These are phyloP conservation scores for Hydrolagus colliei DNA, from an alignment of 2,797 vertebrate species.

Conservation along the genomic window DNA sequence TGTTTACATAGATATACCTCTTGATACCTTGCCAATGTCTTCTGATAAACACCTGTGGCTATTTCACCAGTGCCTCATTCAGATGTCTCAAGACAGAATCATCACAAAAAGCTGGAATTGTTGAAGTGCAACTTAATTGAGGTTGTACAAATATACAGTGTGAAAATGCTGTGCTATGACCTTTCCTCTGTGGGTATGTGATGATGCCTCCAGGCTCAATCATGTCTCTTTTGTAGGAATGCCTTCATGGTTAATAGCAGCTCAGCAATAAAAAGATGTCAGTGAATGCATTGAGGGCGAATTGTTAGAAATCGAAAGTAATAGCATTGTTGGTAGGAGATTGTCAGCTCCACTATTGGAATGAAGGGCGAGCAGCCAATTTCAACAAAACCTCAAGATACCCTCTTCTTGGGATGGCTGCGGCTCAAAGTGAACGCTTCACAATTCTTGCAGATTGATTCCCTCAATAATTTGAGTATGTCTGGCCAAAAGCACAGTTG, in stretches of 20 bases:
- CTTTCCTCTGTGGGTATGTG: constrained; percentile 4
- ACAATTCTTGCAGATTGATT: background rate
- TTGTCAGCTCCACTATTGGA: background rate
- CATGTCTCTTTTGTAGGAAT: background rate
- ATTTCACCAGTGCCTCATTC: background rate
- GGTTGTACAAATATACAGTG: background rate
- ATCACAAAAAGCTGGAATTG: background rate
- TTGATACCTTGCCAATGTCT: constrained; percentile 1
- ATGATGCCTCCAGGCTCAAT: background rate
- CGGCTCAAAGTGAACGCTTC: background rate
- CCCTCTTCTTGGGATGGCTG: background rate
- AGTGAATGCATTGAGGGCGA: background rate
- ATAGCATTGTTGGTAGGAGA: too few species aligned
- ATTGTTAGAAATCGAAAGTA: background rate
- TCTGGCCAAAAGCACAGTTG: background rate
- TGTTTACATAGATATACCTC: background rate
- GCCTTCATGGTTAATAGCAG: background rate
- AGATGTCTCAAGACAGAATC: background rate
- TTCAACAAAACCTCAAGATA: constrained; percentile 2
- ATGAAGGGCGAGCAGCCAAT: background rate
- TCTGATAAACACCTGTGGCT: background rate
- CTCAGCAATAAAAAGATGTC: background rate
- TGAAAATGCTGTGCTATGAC: background rate
- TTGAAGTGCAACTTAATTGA: background rate
- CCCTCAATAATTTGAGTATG: background rate